These are phyloP conservation scores for Melieria picta DNA, from an alignment of 2,888 invertebrate genomes.

Conservation along the genomic window DNA sequence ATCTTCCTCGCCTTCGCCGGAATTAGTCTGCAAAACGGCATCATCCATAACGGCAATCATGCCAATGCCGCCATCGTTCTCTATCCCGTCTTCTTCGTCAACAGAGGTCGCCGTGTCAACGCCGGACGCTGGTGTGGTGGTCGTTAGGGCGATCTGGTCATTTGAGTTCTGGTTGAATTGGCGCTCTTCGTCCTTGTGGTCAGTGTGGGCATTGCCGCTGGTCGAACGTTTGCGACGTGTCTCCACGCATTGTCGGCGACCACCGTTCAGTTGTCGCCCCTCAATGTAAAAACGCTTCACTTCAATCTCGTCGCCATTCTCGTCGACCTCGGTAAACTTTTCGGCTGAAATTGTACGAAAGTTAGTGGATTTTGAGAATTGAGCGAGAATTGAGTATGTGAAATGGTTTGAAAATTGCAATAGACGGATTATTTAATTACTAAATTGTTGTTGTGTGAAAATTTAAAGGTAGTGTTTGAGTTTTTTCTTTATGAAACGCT, in stretches of 20 bases:
- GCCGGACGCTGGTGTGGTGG: slow-evolving; percentile 13
- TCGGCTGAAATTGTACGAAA: slow-evolving; percentile 42
- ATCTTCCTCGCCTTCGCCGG: slow-evolving; percentile 11
- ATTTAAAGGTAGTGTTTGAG: too few species aligned
- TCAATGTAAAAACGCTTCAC: slow-evolving; percentile 56
- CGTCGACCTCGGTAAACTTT: slow-evolving; percentile 55
- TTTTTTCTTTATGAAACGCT: too few species aligned
- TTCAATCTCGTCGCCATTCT: slow-evolving; percentile 58
- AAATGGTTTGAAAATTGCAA: too few species aligned
- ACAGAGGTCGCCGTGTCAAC: slow-evolving; percentile 20
- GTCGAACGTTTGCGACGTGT: slow-evolving; percentile 53
- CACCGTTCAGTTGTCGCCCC: slow-evolving; percentile 54
- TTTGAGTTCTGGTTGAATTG: slow-evolving; percentile 22
- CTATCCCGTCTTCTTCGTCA: slow-evolving; percentile 25
- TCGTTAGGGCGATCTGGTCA: not conserved
- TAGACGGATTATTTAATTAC: too few species aligned
- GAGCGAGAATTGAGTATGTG: not conserved
- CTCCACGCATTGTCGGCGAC: slow-evolving; percentile 55
- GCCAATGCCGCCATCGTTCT: slow-evolving; percentile 8
- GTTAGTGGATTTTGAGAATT: not conserved
- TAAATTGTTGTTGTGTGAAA: too few species aligned
- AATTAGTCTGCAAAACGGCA: not conserved
- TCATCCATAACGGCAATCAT: not conserved
- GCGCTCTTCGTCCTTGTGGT: not conserved
- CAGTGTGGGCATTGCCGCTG: slow-evolving; percentile 1